Evolutionary conservation across 2,888 invertebrate species (phyloP).

Genomic region (Anaspis maculata): DNA sequence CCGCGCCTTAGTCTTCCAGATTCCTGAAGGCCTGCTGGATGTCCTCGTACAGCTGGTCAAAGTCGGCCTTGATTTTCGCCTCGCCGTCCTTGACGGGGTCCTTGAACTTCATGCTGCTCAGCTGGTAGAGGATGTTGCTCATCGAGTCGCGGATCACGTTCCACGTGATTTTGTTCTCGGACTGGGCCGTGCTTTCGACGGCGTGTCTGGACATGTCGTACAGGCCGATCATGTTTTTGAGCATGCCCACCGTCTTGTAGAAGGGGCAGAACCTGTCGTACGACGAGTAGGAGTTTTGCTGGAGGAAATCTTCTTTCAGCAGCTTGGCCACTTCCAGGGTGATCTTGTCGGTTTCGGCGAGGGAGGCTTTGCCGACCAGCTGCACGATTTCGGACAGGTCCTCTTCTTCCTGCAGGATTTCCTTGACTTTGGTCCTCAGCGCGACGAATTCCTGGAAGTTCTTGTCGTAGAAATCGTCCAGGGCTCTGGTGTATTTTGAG

Average conservation of each 20-base stretch:
- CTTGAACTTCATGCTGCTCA: slow-evolving; percentile 99
- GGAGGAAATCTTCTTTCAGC: slow-evolving; percentile 98
- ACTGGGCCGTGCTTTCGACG: slow-evolving; percentile 96
- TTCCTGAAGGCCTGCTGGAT: slow-evolving; percentile 97
- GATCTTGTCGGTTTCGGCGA: slow-evolving; percentile 98
- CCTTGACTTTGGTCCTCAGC: slow-evolving; percentile 86
- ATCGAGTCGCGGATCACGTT: slow-evolving; percentile 94
- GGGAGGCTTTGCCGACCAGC: slow-evolving; percentile 95
- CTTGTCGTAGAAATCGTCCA: slow-evolving; percentile 99
- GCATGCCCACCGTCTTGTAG: slow-evolving; percentile 99
- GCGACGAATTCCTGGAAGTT: slow-evolving; percentile 96
- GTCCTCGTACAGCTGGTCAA: slow-evolving; percentile 93
- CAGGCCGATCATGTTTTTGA: slow-evolving; percentile 95
- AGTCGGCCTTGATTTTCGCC: slow-evolving; percentile 92
- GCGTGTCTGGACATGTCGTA: slow-evolving; percentile 98
- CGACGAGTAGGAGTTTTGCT: slow-evolving; percentile 95
- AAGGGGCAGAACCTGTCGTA: slow-evolving; percentile 99
- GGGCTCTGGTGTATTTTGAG: slow-evolving; percentile 96
- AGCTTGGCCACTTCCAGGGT: slow-evolving; percentile 97
- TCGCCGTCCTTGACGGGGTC: slow-evolving; percentile 99
- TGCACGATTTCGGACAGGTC: slow-evolving; percentile 99
- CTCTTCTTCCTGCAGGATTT: slow-evolving; percentile 75
- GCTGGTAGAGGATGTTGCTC: slow-evolving; percentile 92
- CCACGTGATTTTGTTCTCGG: slow-evolving; percentile 99
- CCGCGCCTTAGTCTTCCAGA: slow-evolving; percentile 97